Conservation (phyloP, 2,888 invertebrate species). For the Pseudeuparius sepicola region DNA sequence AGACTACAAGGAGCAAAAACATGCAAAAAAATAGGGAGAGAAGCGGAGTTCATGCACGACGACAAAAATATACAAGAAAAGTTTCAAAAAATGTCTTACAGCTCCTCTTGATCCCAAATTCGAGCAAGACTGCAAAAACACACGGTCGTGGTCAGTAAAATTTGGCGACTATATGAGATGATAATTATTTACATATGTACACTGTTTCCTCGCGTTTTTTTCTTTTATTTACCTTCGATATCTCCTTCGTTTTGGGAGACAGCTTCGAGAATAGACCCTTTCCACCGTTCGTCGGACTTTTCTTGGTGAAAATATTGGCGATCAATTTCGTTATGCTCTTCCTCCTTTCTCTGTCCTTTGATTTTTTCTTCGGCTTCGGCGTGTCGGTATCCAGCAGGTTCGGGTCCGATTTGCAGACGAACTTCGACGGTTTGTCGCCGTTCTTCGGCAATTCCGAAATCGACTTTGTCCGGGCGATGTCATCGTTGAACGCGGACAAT, state of each 20-base stretch:
- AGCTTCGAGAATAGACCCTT: constrained; percentile 47
- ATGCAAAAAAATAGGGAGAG: too few relatives aligned
- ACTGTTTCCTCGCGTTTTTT: too few relatives aligned
- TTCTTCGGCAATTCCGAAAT: constrained; percentile 29
- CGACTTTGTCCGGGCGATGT: constrained; percentile 31
- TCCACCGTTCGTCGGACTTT: constrained; percentile 39
- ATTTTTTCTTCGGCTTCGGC: constrained; percentile 40
- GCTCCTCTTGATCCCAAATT: constrained; percentile 40
- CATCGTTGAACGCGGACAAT: constrained; percentile 9
- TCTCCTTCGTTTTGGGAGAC: constrained; percentile 51
- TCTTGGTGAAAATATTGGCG: constrained; percentile 71
- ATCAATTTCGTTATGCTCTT: constrained; percentile 78
- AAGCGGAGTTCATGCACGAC: too few relatives aligned
- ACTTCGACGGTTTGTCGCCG: constrained; percentile 19
- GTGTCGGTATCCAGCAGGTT: constrained; percentile 33
- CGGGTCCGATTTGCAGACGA: constrained; percentile 37
- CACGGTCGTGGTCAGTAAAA: too few relatives aligned
- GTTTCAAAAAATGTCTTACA: constrained; percentile 35
- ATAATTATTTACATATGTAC: too few relatives aligned
- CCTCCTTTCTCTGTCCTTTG: constrained; percentile 60
- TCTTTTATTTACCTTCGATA: constrained; percentile 59
- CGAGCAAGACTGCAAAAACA: constrained; percentile 51
- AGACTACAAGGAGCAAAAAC: too few relatives aligned
- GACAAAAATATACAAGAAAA: constrained; percentile 20
- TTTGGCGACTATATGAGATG: too few relatives aligned